These are phyloP conservation scores for Melitaea cinxia DNA, from an alignment of 1,140 invertebrate genomes.

Conservation along the genomic window DNA sequence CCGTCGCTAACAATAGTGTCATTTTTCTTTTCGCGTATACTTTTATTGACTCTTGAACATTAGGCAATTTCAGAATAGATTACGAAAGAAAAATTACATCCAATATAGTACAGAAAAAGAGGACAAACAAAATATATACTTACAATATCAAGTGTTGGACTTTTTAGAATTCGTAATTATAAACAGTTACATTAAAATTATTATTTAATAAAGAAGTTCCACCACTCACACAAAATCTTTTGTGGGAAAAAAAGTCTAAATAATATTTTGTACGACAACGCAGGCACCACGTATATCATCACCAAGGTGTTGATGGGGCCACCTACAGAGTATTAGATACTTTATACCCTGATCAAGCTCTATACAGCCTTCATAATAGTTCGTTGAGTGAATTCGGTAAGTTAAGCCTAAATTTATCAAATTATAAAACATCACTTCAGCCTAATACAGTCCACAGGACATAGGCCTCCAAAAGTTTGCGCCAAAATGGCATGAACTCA, in stretches of 20 bases:
- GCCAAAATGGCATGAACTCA: too few species aligned
- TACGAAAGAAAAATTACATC: too few species aligned
- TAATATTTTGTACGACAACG: background rate
- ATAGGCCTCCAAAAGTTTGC: too few species aligned
- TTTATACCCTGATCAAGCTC: slow-evolving; percentile 88
- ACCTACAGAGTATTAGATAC: slow-evolving; percentile 87
- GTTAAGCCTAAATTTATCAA: background rate
- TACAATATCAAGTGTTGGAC: too few species aligned
- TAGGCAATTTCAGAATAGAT: background rate
- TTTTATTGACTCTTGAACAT: slow-evolving; percentile 17
- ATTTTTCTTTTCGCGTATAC: slow-evolving; percentile 22
- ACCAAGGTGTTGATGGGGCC: slow-evolving; percentile 89
- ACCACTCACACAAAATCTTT: background rate
- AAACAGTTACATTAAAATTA: too few species aligned
- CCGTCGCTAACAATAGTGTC: slow-evolving; percentile 26
- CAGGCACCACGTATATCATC: slow-evolving; percentile 91
- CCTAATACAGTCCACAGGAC: too few species aligned
- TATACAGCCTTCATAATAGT: slow-evolving; percentile 91
- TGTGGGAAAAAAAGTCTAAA: background rate
- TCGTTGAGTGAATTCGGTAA: slow-evolving; percentile 90
- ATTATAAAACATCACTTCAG: background rate
- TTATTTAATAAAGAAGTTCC: too few species aligned
- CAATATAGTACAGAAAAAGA: too few species aligned
- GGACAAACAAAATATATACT: too few species aligned
- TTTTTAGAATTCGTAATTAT: too few species aligned